Conservation (phyloP, 2,113 vertebrate genomes). For the Indicator maculatus region DNA sequence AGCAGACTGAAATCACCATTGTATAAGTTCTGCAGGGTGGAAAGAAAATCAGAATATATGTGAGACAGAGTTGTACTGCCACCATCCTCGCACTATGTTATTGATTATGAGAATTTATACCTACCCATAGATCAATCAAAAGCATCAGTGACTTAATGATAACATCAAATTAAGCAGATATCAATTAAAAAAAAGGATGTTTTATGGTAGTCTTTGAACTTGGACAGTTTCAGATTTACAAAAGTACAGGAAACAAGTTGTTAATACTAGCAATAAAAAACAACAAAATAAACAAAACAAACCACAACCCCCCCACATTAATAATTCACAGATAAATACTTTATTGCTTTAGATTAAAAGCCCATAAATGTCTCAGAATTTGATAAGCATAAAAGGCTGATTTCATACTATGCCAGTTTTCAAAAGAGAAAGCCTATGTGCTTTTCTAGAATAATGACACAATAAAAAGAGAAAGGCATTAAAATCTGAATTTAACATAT, state of each 20-base stretch:
- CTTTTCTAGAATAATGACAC: background rate
- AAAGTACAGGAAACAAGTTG: background rate
- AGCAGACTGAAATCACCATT: conserved; percentile 82
- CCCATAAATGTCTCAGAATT: background rate
- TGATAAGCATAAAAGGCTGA: background rate
- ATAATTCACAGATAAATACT: background rate
- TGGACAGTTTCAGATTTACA: background rate
- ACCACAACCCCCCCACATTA: background rate
- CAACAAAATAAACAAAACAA: background rate
- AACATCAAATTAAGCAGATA: background rate
- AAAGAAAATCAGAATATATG: background rate
- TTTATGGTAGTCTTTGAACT: background rate
- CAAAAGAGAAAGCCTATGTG: background rate
- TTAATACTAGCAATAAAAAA: background rate
- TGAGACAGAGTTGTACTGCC: background rate
- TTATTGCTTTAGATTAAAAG: background rate
- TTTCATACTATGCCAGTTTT: background rate
- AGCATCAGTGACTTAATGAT: background rate
- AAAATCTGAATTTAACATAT: background rate
- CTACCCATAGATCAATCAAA: background rate
- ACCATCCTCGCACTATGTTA: background rate
- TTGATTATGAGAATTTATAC: background rate
- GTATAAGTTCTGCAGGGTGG: conserved; percentile 69
- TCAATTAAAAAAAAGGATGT: background rate
- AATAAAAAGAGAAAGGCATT: background rate